These are phyloP conservation scores for Amphiprion clarkii DNA, from an alignment of 2,797 vertebrate genomes.

Conservation along the genomic window DNA sequence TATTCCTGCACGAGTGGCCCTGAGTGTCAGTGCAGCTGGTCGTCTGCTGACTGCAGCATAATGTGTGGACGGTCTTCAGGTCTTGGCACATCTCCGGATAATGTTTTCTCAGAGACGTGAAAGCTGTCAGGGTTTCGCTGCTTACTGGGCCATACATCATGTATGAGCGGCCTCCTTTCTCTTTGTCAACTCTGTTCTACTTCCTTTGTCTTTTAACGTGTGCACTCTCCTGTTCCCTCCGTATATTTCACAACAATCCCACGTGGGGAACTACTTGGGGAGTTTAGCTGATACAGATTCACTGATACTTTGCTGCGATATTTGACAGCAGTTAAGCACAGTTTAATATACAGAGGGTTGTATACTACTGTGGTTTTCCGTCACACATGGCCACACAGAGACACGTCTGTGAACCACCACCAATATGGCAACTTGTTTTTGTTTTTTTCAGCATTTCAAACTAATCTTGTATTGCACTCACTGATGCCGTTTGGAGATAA, in stretches of 20 bases:
- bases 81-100: constrained; percentile 33
- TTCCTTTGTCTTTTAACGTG: constrained; percentile 11
- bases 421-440: too few relatives aligned
- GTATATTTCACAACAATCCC: constrained; percentile 50
- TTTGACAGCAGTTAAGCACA: not conserved
- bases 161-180: constrained; percentile 19
- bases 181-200: not conserved
- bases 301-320: not conserved
- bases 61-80: constrained; percentile 38
- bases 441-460: too few relatives aligned
- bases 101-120: constrained; percentile 53
- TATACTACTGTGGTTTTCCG: too few relatives aligned
- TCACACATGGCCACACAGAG: too few relatives aligned
- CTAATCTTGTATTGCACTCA: too few relatives aligned
- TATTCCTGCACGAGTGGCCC: constrained; percentile 14
- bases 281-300: not conserved
- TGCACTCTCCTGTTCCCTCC: constrained; percentile 12
- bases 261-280: constrained; percentile 2
- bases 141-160: constrained; percentile 51
- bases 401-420: too few relatives aligned
- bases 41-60: constrained; percentile 34
- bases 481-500: too few relatives aligned
- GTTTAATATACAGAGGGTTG: too few relatives aligned
- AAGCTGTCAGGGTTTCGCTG: constrained; percentile 49
- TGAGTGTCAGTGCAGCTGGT: not conserved